Evolutionary conservation across 1,140 invertebrate genomes (phyloP), one percentile per base, ranked within the genome.

Genomic region (Diorhabda carinulata): DNA sequence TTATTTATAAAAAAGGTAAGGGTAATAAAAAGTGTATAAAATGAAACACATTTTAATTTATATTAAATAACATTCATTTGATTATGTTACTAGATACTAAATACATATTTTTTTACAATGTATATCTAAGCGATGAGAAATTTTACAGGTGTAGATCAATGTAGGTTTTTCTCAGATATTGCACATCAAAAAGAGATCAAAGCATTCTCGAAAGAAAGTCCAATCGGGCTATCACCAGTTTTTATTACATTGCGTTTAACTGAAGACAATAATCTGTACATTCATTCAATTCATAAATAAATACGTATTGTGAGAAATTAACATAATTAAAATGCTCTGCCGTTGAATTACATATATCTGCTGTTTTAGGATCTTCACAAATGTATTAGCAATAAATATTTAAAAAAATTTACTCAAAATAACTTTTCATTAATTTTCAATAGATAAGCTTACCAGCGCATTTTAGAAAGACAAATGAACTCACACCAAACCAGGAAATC

Each of bases 1-100:
- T 25, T 25, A 25, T 25, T 25, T 25, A 25, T 25, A 25, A 25
- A 25, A 25, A 25, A 25, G 25, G 25, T 25, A 25, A 25, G 25
- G 25, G 25, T 25, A 25, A 25, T 25, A 25, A 25, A 25, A 25
- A 25, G 25, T 25, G 25, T 25, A 25, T 4, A n/a, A 52, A 52
- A 52, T 52, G 4, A 52, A 52, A 52, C 47, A 52, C 47, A 8
- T 52, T 52, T 52, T 52, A 52, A 52, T 52, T 52, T 52, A 8
- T 52, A 52, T 52, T 52, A 52, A 52, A 52, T 52, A 52, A 52
- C 47, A 52, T 52, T 52, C 47, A 52, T 52, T 52, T 52, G 47
- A 52, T 52, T 52, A 52, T 52, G n/a, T 52, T 52, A 52, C 47
- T 52, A 52, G 47, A 52, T 52, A 4, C 47, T 52, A 52, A 52